phyloP scores from a whole-genome alignment of 2,888 invertebrate genomes.

The Fragum whitleyi region DNA sequence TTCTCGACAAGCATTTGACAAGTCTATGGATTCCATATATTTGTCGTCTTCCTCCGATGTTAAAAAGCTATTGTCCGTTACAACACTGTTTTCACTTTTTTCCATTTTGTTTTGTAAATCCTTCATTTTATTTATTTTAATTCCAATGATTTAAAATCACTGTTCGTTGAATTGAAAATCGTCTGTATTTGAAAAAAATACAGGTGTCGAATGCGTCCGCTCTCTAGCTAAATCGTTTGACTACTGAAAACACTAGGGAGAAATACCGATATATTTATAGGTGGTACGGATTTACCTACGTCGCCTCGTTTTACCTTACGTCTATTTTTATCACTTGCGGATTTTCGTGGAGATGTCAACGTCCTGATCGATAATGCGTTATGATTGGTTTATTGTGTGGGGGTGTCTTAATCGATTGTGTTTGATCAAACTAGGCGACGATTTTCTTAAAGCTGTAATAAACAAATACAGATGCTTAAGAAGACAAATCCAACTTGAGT shows the following conservation, averaged over 20 bases:
- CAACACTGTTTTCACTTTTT: constrained; percentile 33
- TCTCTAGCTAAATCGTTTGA: background rate
- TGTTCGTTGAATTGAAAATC: constrained; percentile 12
- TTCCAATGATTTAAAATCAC: constrained; percentile 27
- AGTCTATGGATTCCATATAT: constrained; percentile 72
- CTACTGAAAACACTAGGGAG: background rate
- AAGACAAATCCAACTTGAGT: no score
- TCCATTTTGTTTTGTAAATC: constrained; percentile 42
- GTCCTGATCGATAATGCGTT: constrained; percentile 4
- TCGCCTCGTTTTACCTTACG: constrained; percentile 10
- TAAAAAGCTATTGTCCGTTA: constrained; percentile 55
- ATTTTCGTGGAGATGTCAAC: constrained; percentile 14
- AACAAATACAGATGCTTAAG: background rate
- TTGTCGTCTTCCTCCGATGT: constrained; percentile 61
- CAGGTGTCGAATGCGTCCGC: constrained; percentile 7
- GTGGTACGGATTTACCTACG: background rate
- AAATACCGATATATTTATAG: constrained; percentile 8
- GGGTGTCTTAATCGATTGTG: background rate
- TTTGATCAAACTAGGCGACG: background rate
- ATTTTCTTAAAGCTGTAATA: constrained; percentile 15
- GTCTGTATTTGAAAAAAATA: constrained; percentile 27
- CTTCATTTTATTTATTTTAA: constrained; percentile 40
- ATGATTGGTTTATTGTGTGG: constrained; percentile 9
- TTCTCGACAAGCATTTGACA: constrained; percentile 73
- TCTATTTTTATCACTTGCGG: constrained; percentile 11